Conservation (phyloP, 2,113 vertebrate genomes). For the Sander lucioperca region DNA sequence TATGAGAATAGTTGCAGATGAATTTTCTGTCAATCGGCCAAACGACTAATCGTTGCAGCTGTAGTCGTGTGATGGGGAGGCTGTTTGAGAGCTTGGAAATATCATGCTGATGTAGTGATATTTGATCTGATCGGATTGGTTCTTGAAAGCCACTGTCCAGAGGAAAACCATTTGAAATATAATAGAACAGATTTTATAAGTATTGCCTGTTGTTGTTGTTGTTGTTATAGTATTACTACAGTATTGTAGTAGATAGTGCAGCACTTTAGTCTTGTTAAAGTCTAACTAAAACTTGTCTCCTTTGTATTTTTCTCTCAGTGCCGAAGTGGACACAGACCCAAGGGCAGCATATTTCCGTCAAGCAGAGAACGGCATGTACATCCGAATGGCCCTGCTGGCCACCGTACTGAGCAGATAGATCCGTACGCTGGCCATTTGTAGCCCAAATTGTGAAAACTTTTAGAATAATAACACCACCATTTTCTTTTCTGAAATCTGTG, state of each 20-base stretch:
- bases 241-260: neutral
- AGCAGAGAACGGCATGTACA: constrained; percentile 97
- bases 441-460: neutral
- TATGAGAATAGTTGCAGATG: neutral
- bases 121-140: neutral
- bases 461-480: neutral
- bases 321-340: constrained; percentile 95
- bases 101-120: neutral
- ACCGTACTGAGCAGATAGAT: constrained; percentile 90
- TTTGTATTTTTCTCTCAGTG: constrained; percentile 72
- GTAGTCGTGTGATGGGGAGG: neutral
- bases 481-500: constrained; percentile 14
- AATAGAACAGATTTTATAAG: neutral
- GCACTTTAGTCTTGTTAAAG: neutral
- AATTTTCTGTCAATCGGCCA: neutral
- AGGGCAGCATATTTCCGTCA: constrained; percentile 96
- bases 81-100: neutral
- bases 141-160: neutral
- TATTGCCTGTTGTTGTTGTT: neutral
- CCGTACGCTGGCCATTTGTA: neutral
- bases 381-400: constrained; percentile 96
- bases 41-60: neutral
- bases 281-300: neutral
- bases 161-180: neutral
- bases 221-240: too few species aligned